Evolutionary conservation across 1,140 invertebrate genomes (phyloP), one percentile per base, ranked within the genome.

Genomic region (Brachionus rubens): DNA sequence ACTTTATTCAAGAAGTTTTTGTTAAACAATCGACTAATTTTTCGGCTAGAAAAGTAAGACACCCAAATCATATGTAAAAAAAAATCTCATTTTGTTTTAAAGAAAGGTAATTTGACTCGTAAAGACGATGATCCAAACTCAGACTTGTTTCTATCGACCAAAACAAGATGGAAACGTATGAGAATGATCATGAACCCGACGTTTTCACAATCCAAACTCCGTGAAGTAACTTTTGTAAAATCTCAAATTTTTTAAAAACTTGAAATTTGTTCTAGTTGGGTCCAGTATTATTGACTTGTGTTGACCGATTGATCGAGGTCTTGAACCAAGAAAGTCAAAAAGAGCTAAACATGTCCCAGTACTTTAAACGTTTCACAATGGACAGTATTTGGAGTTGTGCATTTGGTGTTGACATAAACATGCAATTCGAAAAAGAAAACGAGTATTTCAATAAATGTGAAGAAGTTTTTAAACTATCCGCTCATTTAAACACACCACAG

Each of bases 361-460:
- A 70, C 12, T 85, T 83, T 54, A 21, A 43, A 10, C 14, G 33
- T n/a, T 68, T 36, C 76, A 46, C n/a, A n/a, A n/a, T n/a, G n/a
- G n/a, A n/a, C n/a, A n/a, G n/a, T n/a, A n/a, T n/a, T n/a, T n/a
- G n/a, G 43, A 68, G 76, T 12, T 56, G 50, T 59, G 75, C 50
- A 10, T 47, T 62, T 67, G 41, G 54, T 12, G n/a, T 76, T 24
- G 56, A 62, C 40, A 62, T 43, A 12, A 52, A 62, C 19, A 48
- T 76, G 12, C 54, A 48, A 81, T 33, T 85, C 80, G 78, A 82
- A 85, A 76, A 85, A 81, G 16, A 85, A 76, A 77, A 86, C 41
- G 65, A 26, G 19, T 70, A 70, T 19, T 54, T 46, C n/a, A 19
- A 67, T 26, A 19, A 41, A 33, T 70, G 36, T 2, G 47, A 70